Percentiles rank a stretch among this genome's conserved stretches.
Evolutionary conservation across 2,888 invertebrate genomes (phyloP).

Genomic region (Hydriomena furcata): DNA sequence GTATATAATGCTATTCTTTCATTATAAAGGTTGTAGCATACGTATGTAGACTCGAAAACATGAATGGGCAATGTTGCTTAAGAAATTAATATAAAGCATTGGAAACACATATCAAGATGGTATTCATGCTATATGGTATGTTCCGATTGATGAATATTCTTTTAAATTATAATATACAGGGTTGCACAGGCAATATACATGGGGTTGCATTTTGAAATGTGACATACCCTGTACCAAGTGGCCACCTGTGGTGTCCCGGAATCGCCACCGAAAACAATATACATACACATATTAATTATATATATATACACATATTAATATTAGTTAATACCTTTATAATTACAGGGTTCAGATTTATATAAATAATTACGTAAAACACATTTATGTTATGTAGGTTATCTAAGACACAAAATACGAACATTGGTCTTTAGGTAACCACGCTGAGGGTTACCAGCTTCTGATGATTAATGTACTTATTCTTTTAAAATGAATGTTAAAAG

Average conservation of each 20-base stretch:
- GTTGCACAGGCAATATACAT: constrained; percentile 42
- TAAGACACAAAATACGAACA: too few species aligned
- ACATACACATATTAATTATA: constrained; percentile 67
- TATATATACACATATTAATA: constrained; percentile 28
- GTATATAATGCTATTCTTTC: neutral
- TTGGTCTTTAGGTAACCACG: too few species aligned
- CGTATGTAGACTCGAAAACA: neutral
- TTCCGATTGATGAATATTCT: constrained; percentile 10
- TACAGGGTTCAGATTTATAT: neutral
- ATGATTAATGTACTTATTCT: too few species aligned
- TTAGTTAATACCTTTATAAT: too few species aligned
- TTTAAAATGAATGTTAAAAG: too few species aligned
- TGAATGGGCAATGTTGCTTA: neutral
- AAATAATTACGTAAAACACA: neutral
- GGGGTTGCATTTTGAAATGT: constrained; percentile 47
- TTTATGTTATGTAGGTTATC: too few species aligned
- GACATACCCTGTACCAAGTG: constrained; percentile 95
- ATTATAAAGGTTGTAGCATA: neutral
- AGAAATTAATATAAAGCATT: constrained; percentile 1
- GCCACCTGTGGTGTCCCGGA: constrained; percentile 88
- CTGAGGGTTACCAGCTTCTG: too few species aligned
- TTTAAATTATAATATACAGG: constrained; percentile 23
- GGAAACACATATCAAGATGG: constrained; percentile 10
- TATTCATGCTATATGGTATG: constrained; percentile 16
- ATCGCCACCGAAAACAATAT: constrained; percentile 82